These are phyloP conservation scores for Microcebus murinus DNA, from an alignment of 2,113 vertebrate genomes.

Conservation along the genomic window DNA sequence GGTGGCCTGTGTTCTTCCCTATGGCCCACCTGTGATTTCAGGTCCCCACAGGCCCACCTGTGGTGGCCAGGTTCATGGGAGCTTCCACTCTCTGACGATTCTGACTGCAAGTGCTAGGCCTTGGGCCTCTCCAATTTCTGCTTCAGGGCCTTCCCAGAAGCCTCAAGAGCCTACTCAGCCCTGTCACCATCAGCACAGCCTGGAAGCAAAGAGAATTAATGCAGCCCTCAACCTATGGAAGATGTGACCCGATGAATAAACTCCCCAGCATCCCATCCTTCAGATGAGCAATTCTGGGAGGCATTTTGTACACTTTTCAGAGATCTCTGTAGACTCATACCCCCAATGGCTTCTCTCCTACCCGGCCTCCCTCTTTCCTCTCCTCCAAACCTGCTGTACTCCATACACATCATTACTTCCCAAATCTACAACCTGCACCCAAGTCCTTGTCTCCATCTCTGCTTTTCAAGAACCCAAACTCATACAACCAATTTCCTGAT, in stretches of 20 bases:
- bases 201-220: background rate
- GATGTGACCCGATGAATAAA: background rate
- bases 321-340: background rate
- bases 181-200: background rate
- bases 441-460: background rate
- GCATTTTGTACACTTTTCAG: background rate
- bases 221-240: background rate
- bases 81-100: background rate
- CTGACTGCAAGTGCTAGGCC: background rate
- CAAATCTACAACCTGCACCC: background rate
- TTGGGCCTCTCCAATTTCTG: background rate
- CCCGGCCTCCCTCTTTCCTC: background rate
- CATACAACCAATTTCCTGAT: background rate
- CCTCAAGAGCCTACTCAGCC: background rate
- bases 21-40: background rate
- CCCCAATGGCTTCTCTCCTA: background rate
- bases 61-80: background rate
- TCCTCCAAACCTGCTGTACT: background rate
- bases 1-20: background rate
- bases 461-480: background rate
- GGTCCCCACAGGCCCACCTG: background rate
- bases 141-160: background rate
- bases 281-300: background rate
- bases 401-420: background rate
- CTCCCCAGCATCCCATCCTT: background rate